Conservation (phyloP, 2,888 invertebrate genomes). For the Hypolimnas misippus region DNA sequence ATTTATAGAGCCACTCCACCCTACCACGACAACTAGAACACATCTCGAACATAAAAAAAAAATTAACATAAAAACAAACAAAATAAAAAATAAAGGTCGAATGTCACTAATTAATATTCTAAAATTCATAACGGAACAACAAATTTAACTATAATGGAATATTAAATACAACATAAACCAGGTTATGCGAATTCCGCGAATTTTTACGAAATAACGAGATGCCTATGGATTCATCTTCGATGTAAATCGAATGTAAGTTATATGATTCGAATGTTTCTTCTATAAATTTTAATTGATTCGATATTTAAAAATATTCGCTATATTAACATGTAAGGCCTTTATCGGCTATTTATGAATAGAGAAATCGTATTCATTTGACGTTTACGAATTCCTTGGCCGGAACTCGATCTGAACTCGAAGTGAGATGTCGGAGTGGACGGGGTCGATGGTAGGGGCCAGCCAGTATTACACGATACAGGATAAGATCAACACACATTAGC, state of each 20-base stretch:
- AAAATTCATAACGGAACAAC: conserved; percentile 9
- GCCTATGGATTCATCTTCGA: conserved; percentile 17
- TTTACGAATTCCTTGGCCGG: neutral
- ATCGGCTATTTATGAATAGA: neutral
- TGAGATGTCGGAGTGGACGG: neutral
- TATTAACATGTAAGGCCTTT: neutral
- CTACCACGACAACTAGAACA: conserved; percentile 27
- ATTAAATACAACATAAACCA: conserved; percentile 27
- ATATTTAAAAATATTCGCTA: neutral
- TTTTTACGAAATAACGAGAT: conserved; percentile 21
- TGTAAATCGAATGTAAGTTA: conserved; percentile 1
- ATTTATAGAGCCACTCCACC: conserved; percentile 26
- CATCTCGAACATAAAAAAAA: conserved; percentile 14
- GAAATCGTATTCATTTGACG: neutral
- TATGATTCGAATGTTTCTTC: neutral
- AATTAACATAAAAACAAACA: neutral
- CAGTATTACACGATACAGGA: conserved; percentile 60
- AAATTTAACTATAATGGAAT: conserved; percentile 23
- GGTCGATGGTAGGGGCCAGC: conserved; percentile 49
- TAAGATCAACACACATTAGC: conserved; percentile 78
- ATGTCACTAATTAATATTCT: conserved; percentile 13
- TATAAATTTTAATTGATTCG: neutral
- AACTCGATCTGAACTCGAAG: conserved; percentile 18
- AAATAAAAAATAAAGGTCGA: conserved; percentile 11
- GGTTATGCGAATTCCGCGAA: conserved; percentile 32